Base-by-base conservation (phyloP, 2,888 invertebrate genomes). In the Acleris emargana region DNA sequence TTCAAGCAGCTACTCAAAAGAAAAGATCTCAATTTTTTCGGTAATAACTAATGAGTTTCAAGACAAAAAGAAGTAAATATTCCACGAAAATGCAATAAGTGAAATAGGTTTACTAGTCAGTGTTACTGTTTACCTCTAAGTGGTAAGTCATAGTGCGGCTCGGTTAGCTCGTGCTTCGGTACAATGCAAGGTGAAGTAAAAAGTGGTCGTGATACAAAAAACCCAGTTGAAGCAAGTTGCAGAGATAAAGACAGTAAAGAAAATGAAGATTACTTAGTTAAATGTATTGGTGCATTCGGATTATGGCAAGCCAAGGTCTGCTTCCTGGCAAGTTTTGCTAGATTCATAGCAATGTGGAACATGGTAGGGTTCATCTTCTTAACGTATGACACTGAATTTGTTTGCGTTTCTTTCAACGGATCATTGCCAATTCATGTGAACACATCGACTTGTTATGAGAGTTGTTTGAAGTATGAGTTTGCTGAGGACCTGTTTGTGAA, bases 211-310 rank as follows among this genome's bases (percentile, higher is more conserved):
- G n/a, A 22, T 38, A 20, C 25, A 45, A 43, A 54, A 20, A 16
- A 54, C 6, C 20, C 20, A n/a, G 25, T 13, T 25, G 17, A 57
- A 57, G 25, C 51, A 47, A 18, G 25, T 60, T 17, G 55, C 38
- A 20, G 67, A 59, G 11, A 57, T 20, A 28, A 7, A 13, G n/a
- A 17, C 17, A 62, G 22, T 49, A 67, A 63, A 16, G 58, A 67
- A 25, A 76, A 81, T 61, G 77, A 81, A 58, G 86, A 88, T 69
- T 87, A 87, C 63, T 68, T 88, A 2, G 77, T 76, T 4, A 79
- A 80, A 61, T 78, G 80, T 0, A 85, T 86, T 59, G 88, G 87
- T 25, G 75, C 78, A 0, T 81, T 83, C 38, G 87, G 87, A 7
- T 22, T 71, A 7, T 84, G 84, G 80, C 86, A 87, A 71, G 74